These are phyloP conservation scores for Cyclophora punctaria DNA, from an alignment of 2,888 invertebrate species.

Conservation along the genomic window DNA sequence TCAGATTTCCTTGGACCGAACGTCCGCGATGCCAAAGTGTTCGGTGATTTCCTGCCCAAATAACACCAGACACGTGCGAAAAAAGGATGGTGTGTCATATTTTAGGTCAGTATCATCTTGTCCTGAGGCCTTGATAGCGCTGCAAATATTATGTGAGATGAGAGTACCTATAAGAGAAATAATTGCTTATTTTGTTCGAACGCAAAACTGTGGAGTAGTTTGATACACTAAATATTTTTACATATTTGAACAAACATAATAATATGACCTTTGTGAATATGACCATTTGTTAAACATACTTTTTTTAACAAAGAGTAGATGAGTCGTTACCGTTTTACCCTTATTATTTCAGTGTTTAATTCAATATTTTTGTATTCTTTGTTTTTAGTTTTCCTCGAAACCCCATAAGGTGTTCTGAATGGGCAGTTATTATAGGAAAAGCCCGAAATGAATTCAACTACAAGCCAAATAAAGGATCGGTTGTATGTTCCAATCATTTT, in stretches of 20 bases:
- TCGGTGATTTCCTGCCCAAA: background rate
- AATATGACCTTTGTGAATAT: no score
- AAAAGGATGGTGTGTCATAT: background rate
- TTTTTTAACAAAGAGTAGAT: background rate
- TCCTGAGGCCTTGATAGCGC: background rate
- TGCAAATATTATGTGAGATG: no score
- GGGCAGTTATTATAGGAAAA: constrained; percentile 2
- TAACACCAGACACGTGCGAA: background rate
- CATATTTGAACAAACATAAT: background rate
- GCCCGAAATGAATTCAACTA: constrained; percentile 1
- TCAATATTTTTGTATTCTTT: background rate
- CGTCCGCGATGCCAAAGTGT: constrained; percentile 2
- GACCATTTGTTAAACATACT: background rate
- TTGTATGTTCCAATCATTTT: constrained; percentile 1
- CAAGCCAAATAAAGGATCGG: constrained; percentile 2
- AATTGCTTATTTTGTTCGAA: background rate
- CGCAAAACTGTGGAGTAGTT: background rate
- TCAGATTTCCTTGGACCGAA: no score
- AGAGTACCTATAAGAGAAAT: background rate
- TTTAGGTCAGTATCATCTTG: background rate
- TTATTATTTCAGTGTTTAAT: background rate
- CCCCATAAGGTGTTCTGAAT: constrained; percentile 1
- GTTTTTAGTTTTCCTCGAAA: constrained; percentile 3
- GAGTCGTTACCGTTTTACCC: background rate
- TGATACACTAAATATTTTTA: background rate